Conservation (phyloP, 2,113 vertebrate genomes). For the Mastomys natalensis region DNA sequence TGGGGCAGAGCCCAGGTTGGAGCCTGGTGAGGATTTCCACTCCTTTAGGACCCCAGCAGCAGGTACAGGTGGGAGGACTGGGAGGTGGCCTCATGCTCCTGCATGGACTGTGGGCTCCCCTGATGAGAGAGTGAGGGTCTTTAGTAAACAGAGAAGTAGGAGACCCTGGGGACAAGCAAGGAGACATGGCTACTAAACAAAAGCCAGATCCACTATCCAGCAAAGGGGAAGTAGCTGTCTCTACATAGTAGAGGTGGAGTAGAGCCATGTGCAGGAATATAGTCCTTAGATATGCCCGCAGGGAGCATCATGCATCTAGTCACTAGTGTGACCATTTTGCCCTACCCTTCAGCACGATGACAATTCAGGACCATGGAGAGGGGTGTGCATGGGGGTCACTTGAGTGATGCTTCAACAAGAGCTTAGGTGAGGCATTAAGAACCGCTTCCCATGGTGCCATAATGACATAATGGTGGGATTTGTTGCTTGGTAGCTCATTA, state of each 20-base stretch:
- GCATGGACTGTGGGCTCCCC: slow-evolving; percentile 86
- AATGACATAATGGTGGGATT: not conserved
- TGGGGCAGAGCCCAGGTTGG: slow-evolving; percentile 25
- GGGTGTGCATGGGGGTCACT: not conserved
- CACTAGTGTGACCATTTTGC: not conserved
- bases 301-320: rapidly evolving
- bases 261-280: not conserved
- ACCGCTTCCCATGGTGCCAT: not conserved
- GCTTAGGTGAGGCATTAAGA: not conserved
- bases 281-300: not conserved
- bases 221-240: not conserved
- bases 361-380: slow-evolving; percentile 76
- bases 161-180: not conserved
- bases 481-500: not conserved
- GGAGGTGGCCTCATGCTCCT: slow-evolving; percentile 86
- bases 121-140: slow-evolving; percentile 27
- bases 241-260: not conserved
- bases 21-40: slow-evolving; percentile 75
- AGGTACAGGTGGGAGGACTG: slow-evolving; percentile 87
- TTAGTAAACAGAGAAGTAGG: not conserved
- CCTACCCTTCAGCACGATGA: rapidly evolving
- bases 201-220: not conserved
- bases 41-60: slow-evolving; percentile 85
- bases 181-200: not conserved
- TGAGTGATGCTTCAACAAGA: not conserved